phyloP scores from a whole-genome alignment of 1,140 invertebrate species.

The Cataglyphis hispanica region DNA sequence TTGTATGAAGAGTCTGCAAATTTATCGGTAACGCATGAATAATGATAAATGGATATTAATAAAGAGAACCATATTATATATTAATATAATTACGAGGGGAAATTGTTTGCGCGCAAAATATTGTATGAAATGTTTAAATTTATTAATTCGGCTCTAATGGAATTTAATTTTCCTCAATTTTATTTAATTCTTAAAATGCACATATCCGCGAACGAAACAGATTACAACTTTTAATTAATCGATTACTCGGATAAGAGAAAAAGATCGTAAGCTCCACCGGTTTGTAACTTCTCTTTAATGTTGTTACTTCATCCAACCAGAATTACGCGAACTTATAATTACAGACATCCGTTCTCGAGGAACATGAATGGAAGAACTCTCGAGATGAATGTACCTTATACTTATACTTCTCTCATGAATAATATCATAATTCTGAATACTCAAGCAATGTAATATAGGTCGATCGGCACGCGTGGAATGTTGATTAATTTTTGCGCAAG shows the following conservation, averaged over 20 bases:
- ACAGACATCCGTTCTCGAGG: constrained; percentile 43
- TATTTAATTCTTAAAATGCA: constrained; percentile 9
- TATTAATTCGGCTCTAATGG: constrained; percentile 19
- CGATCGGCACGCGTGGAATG: constrained; percentile 48
- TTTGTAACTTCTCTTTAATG: constrained; percentile 52
- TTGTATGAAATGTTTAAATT: background rate
- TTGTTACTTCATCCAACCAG: constrained; percentile 31
- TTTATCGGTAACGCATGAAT: constrained; percentile 23
- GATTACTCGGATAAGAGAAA: constrained; percentile 30
- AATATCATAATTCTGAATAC: constrained; percentile 55
- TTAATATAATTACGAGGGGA: constrained; percentile 49
- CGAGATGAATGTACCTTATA: constrained; percentile 33
- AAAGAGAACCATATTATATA: constrained; percentile 6
- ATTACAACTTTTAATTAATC: constrained; percentile 51
- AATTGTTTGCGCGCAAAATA: constrained; percentile 8
- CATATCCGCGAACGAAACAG: background rate
- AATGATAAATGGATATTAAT: constrained; percentile 47
- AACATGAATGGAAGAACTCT: constrained; percentile 30
- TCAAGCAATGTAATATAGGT: background rate
- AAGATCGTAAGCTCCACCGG: constrained; percentile 18
- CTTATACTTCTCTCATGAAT: too few relatives aligned
- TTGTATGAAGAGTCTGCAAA: constrained; percentile 21
- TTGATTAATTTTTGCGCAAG: constrained; percentile 42
- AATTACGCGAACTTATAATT: constrained; percentile 59
- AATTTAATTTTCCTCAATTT: background rate